Conservation (phyloP, 2,797 vertebrate genomes). For the Vireo griseus region DNA sequence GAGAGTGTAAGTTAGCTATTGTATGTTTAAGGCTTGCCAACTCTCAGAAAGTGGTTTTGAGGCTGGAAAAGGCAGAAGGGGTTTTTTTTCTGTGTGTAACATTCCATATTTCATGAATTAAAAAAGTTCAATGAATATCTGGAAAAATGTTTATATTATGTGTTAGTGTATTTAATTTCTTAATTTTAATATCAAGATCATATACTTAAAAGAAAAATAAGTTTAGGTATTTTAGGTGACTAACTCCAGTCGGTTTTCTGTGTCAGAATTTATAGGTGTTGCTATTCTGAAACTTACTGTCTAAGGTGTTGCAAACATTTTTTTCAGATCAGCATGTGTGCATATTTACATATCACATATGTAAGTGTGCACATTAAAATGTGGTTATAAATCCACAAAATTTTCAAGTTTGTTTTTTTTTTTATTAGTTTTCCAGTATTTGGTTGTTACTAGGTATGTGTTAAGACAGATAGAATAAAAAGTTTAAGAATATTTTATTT, state of each 20-base stretch:
- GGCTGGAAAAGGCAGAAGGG: neutral
- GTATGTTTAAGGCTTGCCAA: neutral
- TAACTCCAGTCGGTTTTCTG: neutral
- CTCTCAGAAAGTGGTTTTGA: neutral
- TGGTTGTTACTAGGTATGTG: neutral
- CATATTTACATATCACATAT: neutral
- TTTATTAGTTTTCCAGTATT: neutral
- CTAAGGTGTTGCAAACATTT: neutral
- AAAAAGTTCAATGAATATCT: slow-evolving; percentile 24
- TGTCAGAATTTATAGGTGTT: neutral
- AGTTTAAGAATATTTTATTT: neutral
- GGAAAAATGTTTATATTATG: neutral
- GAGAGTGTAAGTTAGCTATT: slow-evolving; percentile 29
- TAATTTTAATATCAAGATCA: slow-evolving; percentile 20
- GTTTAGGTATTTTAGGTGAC: neutral
- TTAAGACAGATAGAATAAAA: neutral
- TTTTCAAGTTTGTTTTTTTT: neutral
- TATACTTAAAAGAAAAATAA: slow-evolving; percentile 14
- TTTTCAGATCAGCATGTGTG: neutral
- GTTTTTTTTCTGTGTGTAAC: neutral
- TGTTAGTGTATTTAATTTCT: slow-evolving; percentile 25
- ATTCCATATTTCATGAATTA: slow-evolving; percentile 14
- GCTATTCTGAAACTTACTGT: neutral
- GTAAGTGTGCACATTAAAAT: neutral
- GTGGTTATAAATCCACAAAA: neutral